Evolutionary conservation across 2,888 invertebrate species (phyloP), one percentile per base, ranked within the genome.

Genomic region (Onchidella celtica): DNA sequence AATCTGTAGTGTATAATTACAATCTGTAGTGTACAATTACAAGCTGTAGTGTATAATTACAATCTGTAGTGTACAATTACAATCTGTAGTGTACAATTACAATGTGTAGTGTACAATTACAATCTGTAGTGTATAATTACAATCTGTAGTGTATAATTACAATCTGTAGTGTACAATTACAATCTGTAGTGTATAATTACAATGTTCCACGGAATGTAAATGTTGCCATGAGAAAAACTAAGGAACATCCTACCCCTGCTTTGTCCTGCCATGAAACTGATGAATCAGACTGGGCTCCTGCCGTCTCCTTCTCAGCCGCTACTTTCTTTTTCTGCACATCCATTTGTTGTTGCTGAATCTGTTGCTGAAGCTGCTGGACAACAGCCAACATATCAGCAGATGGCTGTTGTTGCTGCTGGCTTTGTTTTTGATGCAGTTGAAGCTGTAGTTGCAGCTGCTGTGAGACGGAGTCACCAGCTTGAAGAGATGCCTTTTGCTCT

Each of bases 391-490:
- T 79, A 40, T 82, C 82, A 65, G 84, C 75, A 82, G 84, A 57
- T 76, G 82, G 76, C 55, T 87, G 87, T 63, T 83, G 81, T 82
- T 86, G 84, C 3, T 86, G 79, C 84, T 87, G 84, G 27, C 85
- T 81, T 59, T 84, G 83, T 6, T 38, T 69, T 36, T 76, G 57
- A 36, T 74, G 73, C 65, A 82, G 87, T 11, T 86, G 81, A 81
- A 86, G 83, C 32, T 86, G 85, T 32, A 82, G 82, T 2, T 61
- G 82, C n/a, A 74, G 24, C 68, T 85, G 85, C 63, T 80, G 84
- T 11, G 77, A 66, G 34, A 77, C 68, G 34, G 68, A 29, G 36
- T 77, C 77, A 57, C 36, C 57, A 29, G 77, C 47, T 68, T 77
- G 75, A 47, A 38, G 65, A 14, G 61, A 14, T 4, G 27, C 27